Conservation (phyloP, 2,797 vertebrate genomes). For the Catamblyrhynchus diadema region DNA sequence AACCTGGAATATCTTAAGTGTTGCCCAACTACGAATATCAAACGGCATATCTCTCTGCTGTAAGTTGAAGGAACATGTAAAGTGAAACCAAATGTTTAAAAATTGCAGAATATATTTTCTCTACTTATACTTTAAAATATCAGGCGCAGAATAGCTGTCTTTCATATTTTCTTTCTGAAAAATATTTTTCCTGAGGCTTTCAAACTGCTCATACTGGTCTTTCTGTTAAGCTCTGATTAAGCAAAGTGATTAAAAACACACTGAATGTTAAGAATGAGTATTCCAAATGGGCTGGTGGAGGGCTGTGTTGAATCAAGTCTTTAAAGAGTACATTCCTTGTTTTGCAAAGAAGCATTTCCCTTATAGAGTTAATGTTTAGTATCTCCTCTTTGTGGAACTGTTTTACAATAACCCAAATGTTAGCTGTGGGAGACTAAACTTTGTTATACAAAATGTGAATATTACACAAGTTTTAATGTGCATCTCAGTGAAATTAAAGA, state of each 20-base stretch:
- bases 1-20: background rate
- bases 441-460: background rate
- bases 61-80: background rate
- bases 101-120: background rate
- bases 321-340: background rate
- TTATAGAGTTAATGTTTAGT: background rate
- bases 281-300: background rate
- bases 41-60: background rate
- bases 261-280: background rate
- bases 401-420: background rate
- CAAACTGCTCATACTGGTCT: background rate
- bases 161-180: background rate
- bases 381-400: background rate
- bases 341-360: background rate
- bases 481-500: slow-evolving; percentile 43
- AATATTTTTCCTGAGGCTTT: background rate
- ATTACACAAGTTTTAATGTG: slow-evolving; percentile 7
- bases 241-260: background rate
- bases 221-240: background rate
- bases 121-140: background rate
- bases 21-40: background rate
- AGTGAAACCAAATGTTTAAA: background rate
- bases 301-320: background rate
- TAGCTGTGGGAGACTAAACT: background rate
- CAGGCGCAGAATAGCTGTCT: background rate